Conservation (phyloP, 2,797 vertebrate genomes). For the Lacerta agilis region DNA sequence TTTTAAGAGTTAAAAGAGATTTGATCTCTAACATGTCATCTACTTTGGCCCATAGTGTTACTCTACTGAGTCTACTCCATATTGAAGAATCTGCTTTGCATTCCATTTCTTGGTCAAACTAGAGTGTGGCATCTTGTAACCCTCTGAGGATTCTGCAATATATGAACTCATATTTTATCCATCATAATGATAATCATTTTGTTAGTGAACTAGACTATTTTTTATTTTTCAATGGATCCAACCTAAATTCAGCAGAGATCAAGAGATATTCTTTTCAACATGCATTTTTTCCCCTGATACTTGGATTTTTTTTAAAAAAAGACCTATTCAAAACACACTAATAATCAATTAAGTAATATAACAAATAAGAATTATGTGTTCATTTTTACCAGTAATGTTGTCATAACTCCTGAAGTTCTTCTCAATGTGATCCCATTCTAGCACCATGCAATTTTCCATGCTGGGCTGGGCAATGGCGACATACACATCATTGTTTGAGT, state of each 20-base stretch:
- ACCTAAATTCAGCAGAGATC: background rate
- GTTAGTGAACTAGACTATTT: background rate
- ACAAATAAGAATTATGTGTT: background rate
- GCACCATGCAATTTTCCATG: constrained; percentile 95
- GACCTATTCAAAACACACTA: background rate
- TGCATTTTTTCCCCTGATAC: background rate
- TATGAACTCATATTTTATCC: background rate
- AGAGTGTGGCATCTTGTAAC: background rate
- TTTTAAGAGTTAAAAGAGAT: background rate
- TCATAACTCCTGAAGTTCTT: constrained; percentile 99
- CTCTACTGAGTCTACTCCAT: too few species aligned
- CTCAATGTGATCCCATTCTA: constrained; percentile 99
- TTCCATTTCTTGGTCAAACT: background rate
- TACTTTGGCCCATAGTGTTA: too few species aligned
- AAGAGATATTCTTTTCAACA: background rate
- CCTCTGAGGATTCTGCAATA: background rate
- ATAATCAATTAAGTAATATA: background rate
- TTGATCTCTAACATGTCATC: too few species aligned
- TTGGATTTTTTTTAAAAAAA: background rate
- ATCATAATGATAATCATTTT: background rate
- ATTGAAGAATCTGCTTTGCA: background rate
- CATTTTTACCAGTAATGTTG: constrained; percentile 92
- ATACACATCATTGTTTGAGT: constrained; percentile 94
- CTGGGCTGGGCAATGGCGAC: constrained; percentile 95
- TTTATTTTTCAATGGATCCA: background rate